Evolutionary conservation across 2,888 invertebrate genomes (phyloP).

Genomic region (Zaprionus lineosus): DNA sequence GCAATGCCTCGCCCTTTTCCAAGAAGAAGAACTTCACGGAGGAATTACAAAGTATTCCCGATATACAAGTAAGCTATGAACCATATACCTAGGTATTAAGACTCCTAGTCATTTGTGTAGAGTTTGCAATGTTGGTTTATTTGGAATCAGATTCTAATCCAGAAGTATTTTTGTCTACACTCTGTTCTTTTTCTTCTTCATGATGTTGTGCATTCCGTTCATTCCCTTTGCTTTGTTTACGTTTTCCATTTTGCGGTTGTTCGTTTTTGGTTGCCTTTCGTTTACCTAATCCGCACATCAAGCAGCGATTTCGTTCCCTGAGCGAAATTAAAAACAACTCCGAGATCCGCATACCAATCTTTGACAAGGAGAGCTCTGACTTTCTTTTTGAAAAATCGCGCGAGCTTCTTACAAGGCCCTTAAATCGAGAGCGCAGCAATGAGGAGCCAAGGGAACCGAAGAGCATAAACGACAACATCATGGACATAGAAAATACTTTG

Average conservation of each 20-base stretch:
- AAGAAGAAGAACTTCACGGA: slow-evolving; percentile 93
- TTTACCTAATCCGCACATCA: slow-evolving; percentile 42
- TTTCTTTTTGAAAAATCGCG: slow-evolving; percentile 89
- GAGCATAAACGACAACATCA: slow-evolving; percentile 81
- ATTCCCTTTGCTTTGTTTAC: slow-evolving; percentile 46
- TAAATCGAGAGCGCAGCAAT: slow-evolving; percentile 68
- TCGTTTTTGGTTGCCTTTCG: slow-evolving; percentile 43
- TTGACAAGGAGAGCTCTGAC: slow-evolving; percentile 89
- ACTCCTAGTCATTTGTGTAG: neutral
- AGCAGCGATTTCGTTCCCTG: slow-evolving; percentile 84
- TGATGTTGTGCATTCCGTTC: slow-evolving; percentile 40
- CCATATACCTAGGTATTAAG: neutral
- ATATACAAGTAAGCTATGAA: slow-evolving; percentile 93
- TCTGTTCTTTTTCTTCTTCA: slow-evolving; percentile 47
- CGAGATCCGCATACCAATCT: slow-evolving; percentile 85
- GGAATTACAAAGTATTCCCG: slow-evolving; percentile 92
- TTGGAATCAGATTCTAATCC: slow-evolving; percentile 50
- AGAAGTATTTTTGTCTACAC: slow-evolving; percentile 42
- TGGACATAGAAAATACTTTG: slow-evolving; percentile 83
- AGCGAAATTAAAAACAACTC: slow-evolving; percentile 84
- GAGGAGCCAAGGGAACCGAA: slow-evolving; percentile 63
- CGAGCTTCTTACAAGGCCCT: slow-evolving; percentile 86
- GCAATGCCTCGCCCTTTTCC: slow-evolving; percentile 80
- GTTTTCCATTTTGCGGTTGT: slow-evolving; percentile 39
- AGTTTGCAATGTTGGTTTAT: slow-evolving; percentile 5